Conservation (phyloP, 2,113 vertebrate species). For the Lophura nycthemera region DNA sequence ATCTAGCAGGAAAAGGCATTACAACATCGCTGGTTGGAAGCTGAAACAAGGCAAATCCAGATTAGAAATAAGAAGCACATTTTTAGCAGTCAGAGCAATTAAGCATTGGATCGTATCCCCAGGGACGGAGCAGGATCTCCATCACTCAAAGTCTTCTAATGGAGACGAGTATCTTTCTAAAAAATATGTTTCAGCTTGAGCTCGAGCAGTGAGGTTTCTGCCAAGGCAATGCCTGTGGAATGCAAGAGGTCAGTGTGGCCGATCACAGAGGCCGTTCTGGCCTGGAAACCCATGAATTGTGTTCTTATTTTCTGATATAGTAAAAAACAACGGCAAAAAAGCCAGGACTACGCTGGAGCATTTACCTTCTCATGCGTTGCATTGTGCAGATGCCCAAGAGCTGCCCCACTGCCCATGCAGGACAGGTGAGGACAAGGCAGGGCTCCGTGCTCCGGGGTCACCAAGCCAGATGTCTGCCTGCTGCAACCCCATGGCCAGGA, state of each 20-base stretch:
- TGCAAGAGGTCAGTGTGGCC: slow-evolving; percentile 21
- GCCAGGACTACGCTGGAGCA: background rate
- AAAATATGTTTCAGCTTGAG: slow-evolving; percentile 6
- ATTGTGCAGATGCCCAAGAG: background rate
- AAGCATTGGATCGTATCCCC: slow-evolving; percentile 40
- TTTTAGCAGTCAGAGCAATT: slow-evolving; percentile 70
- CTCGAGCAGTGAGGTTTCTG: background rate
- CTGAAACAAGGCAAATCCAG: slow-evolving; percentile 66
- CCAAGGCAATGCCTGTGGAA: slow-evolving; percentile 41
- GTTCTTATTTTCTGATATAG: background rate
- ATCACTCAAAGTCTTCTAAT: slow-evolving; percentile 29
- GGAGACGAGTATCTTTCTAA: slow-evolving; percentile 35
- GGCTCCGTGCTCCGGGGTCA: background rate
- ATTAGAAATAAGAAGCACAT: slow-evolving; percentile 71
- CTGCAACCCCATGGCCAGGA: background rate
- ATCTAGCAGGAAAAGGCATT: slow-evolving; percentile 73
- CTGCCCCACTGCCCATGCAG: background rate
- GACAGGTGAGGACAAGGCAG: background rate
- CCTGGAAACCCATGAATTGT: background rate
- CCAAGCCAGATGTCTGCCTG: rapidly evolving
- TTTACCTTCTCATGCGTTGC: background rate
- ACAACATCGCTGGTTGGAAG: slow-evolving; percentile 60
- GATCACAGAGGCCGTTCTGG: background rate
- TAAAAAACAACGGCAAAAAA: background rate
- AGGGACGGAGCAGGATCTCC: slow-evolving; percentile 56